Base-by-base conservation (phyloP, 1,140 invertebrate genomes). In the Liolophura sinensis region DNA sequence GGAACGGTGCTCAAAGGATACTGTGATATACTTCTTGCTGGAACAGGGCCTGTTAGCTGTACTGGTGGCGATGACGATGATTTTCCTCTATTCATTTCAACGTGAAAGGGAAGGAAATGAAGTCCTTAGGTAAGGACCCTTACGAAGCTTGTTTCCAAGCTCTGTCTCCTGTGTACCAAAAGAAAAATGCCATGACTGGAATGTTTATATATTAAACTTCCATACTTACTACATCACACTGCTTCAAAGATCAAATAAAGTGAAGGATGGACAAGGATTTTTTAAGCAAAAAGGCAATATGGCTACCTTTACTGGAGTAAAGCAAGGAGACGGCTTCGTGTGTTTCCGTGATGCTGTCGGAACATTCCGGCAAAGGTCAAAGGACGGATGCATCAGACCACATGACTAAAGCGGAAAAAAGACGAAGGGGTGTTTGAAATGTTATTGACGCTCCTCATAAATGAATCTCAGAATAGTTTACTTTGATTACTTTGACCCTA, bases 91-190 rank as follows among this genome's bases (percentile, higher is more conserved):
- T 74, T 79, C 77, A 77, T 77, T 74, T 75, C 75, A 77, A 74
- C 72, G 73, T 75, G 71, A 77, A 74, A 67, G 65, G 66, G 71
- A 74, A 64, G 65, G 67, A 66, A 69, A 70, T 56, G 20, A 60
- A 72, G 73, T 74, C 72, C 74, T 73, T 72, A 65, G 63, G 62
- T 63, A 71, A 76, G 77, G 74, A 76, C 75, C 67, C 52, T 72
- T 72, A 63, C 54, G 70, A 72, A 64, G 75, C 75, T 77, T 76
- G 75, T 79, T 79, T 73, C 72, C 75, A 77, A 79, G 75, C 77
- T 77, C 73, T 73, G 65, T 77, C 77, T 77, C 77, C 77, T 79
- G 65, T 62, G 60, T 60, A 62, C 63, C 60, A 65, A 68, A 67
- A 68, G 70, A 77, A 69, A 66, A 73, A 70, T 63, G 46, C 47